Base-by-base conservation (phyloP, 2,113 vertebrate genomes). In the Eptatretus burgeri region DNA sequence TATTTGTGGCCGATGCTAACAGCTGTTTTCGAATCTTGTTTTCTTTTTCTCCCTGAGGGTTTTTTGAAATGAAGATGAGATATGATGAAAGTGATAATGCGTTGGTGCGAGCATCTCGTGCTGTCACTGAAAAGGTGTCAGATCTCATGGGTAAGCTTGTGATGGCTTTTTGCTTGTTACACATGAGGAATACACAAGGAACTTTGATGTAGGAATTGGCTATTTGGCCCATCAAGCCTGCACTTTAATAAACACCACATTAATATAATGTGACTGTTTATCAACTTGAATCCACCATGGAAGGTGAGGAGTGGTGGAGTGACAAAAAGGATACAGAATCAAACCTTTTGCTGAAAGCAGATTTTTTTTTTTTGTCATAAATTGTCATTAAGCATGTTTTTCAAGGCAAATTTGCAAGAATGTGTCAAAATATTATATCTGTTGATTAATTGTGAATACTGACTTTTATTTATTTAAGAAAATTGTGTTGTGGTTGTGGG, bases 51-150 rank as follows among this genome's bases (percentile, higher is more conserved):
- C 27, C 27, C 27, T 41, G 27, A 96, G 91, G 91, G 64, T 88
- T 89, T 74, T 95, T 95, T 11, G 88, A 87, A 72, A 95, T 96
- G 87, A 96, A 95, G 75, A 93, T 93, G 87, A 94, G 82, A 51
- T 96, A 94, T 0, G 87, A 95, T 1, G 91, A 95, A 68, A 96
- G 91, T 0, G 85, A 94, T 71, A 96, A 94, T 0, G 75, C 77
- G 3, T 69, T 96, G 13, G 80, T 95, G 69, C 77, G 88, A 63
- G 84, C 83, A 0, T 94, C 87, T 0, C 80, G 88, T 1, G 80
- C 80, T 0, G 72, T 94, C 70, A 91, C 86, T 0, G 91, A 96
- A 69, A 89, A 82, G 68, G 81, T 96, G 74, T 85, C 82, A 0
- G 80, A 83, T 69, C 16, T 95, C 11, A 72, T 95, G 51, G 88